Percentiles rank a stretch among this genome's conserved stretches.
These are phyloP conservation scores for Anguilla marmorata DNA, from an alignment of 2,797 vertebrate species.

Conservation along the genomic window DNA sequence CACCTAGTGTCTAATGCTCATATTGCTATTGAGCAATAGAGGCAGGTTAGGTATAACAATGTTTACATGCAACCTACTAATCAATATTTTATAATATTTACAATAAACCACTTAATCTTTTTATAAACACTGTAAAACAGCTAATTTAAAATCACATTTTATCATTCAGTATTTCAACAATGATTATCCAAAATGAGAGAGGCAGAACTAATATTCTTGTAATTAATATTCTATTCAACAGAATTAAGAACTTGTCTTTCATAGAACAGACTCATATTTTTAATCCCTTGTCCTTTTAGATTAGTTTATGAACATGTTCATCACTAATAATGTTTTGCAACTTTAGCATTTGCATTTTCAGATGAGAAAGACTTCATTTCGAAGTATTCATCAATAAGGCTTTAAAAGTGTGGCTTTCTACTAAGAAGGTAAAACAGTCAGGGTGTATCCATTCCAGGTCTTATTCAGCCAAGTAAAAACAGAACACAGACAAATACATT, in stretches of 20 bases:
- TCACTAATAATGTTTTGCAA: background rate
- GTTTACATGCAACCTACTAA: background rate
- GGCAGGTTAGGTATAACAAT: background rate
- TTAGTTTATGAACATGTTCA: background rate
- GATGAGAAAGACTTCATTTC: background rate
- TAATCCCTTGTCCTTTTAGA: background rate
- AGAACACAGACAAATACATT: background rate
- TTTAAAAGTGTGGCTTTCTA: background rate
- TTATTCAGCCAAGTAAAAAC: background rate
- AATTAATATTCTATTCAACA: background rate
- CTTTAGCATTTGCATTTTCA: too few relatives aligned
- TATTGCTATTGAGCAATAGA: background rate
- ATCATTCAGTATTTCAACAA: background rate
- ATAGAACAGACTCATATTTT: background rate
- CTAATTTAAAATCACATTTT: background rate
- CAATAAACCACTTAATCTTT: background rate
- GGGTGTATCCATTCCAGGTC: background rate
- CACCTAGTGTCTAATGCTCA: conserved; percentile 2
- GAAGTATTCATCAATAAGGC: background rate
- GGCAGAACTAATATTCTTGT: background rate
- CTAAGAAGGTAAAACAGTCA: background rate
- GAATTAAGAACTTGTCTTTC: background rate
- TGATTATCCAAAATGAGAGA: background rate
- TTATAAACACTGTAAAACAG: background rate
- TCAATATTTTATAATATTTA: background rate